A percentile compares a stretch with the other conserved stretches of the same genome.
Evolutionary conservation across 1,140 invertebrate genomes (phyloP).

Genomic region (Sitophilus oryzae): DNA sequence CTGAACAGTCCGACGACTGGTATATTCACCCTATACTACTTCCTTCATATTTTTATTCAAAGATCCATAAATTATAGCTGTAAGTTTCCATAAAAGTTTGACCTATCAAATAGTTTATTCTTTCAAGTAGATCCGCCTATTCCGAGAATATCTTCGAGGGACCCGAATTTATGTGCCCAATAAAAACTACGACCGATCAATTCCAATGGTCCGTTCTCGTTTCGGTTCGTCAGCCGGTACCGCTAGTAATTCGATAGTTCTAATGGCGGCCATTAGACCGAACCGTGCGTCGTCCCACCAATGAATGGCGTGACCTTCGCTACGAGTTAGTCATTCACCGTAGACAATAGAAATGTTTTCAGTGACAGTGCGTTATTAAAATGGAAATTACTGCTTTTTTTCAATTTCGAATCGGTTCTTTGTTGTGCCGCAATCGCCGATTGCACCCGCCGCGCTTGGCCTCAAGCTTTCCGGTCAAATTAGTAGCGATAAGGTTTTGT

Average conservation of each 20-base stretch:
- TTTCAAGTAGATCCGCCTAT: too few relatives aligned
- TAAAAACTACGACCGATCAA: neutral
- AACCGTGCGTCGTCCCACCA: neutral
- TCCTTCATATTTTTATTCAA: too few relatives aligned
- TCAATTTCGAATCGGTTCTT: neutral
- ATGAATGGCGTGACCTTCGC: constrained; percentile 5
- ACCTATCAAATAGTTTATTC: too few relatives aligned
- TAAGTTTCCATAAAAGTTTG: too few relatives aligned
- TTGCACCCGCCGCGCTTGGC: too few relatives aligned
- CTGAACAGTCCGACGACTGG: too few relatives aligned
- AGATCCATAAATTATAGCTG: too few relatives aligned
- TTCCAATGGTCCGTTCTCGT: neutral
- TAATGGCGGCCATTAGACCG: constrained; percentile 9
- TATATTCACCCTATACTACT: too few relatives aligned
- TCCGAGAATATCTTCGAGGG: too few relatives aligned
- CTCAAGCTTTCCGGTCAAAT: too few relatives aligned
- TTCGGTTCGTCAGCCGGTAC: neutral
- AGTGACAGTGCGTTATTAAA: constrained; percentile 8
- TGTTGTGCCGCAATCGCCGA: neutral
- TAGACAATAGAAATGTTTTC: constrained; percentile 11
- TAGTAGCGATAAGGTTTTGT: too few relatives aligned
- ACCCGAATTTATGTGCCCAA: too few relatives aligned
- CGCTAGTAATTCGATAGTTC: constrained; percentile 7
- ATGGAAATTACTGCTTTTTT: constrained; percentile 7
- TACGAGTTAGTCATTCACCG: constrained; percentile 4